phyloP scores from a whole-genome alignment of 2,797 vertebrate genomes.

The Chaunax sp. region DNA sequence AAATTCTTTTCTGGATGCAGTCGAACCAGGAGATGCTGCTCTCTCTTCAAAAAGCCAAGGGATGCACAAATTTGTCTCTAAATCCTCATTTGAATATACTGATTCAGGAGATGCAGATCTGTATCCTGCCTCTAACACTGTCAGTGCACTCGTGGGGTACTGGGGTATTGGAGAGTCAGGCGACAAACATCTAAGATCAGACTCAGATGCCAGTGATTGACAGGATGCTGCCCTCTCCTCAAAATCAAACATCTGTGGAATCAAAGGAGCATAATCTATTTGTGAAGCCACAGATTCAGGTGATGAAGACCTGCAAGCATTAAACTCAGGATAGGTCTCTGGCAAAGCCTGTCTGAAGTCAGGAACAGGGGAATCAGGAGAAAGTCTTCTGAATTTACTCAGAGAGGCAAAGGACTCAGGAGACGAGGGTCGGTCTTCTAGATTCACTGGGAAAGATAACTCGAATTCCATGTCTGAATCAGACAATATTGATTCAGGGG shows the following conservation, averaged over 20 bases:
- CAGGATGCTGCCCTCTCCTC: slow-evolving; percentile 43
- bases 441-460: not conserved
- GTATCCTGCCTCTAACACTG: not conserved
- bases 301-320: slow-evolving; percentile 46
- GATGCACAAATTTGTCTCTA: slow-evolving; percentile 48
- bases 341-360: slow-evolving; percentile 42
- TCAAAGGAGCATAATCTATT: slow-evolving; percentile 33
- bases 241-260: slow-evolving; percentile 28
- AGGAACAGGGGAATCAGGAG: slow-evolving; percentile 61
- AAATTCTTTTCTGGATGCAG: slow-evolving; percentile 24
- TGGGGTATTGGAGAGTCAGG: slow-evolving; percentile 57
- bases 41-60: slow-evolving; percentile 54
- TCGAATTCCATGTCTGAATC: slow-evolving; percentile 43
- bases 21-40: slow-evolving; percentile 54
- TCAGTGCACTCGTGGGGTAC: not conserved
- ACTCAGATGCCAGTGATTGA: slow-evolving; percentile 27
- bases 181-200: slow-evolving; percentile 35
- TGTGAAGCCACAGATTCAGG: slow-evolving; percentile 54
- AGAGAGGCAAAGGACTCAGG: slow-evolving; percentile 37
- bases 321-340: slow-evolving; percentile 7
- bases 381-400: slow-evolving; percentile 30
- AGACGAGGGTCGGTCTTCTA: slow-evolving; percentile 42
- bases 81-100: slow-evolving; percentile 38
- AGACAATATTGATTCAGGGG: slow-evolving; percentile 58
- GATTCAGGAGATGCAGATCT: slow-evolving; percentile 49